Conservation (phyloP, 2,888 invertebrate species). For the Ophioninae sp. region DNA sequence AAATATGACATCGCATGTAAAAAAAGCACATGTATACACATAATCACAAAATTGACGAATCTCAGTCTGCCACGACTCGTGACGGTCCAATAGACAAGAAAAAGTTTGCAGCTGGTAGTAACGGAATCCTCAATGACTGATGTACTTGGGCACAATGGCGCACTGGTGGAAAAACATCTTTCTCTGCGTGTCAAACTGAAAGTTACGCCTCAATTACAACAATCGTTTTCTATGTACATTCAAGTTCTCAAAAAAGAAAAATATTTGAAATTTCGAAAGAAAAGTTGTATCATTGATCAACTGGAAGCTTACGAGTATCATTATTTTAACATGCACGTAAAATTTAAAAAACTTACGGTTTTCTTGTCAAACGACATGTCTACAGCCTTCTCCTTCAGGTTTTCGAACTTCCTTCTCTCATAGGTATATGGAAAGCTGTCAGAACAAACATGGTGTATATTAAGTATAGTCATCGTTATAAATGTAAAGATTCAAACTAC, state of each 20-base stretch:
- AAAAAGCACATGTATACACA: constrained; percentile 2
- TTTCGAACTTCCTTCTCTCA: constrained; percentile 56
- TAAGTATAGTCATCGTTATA: not conserved
- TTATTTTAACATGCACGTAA: not conserved
- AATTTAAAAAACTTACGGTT: constrained; percentile 20
- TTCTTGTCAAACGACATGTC: constrained; percentile 48
- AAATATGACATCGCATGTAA: constrained; percentile 23
- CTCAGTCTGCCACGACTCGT: not conserved
- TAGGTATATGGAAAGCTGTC: constrained; percentile 38
- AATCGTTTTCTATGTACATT: not conserved
- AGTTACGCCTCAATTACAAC: constrained; percentile 20
- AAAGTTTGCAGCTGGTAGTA: not conserved
- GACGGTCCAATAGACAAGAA: constrained; percentile 7
- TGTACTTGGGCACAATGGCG: constrained; percentile 66
- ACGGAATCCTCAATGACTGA: constrained; percentile 47
- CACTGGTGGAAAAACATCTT: constrained; percentile 70
- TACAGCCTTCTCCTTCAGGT: constrained; percentile 27
- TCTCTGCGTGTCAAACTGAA: constrained; percentile 68
- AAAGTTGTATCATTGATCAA: not conserved
- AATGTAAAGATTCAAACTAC: not conserved
- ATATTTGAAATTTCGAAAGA: not conserved
- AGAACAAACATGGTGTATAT: not conserved
- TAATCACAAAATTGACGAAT: not conserved
- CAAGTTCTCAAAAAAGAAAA: not conserved
- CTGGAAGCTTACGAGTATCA: too few relatives aligned